Base-by-base conservation (phyloP, 2,797 vertebrate genomes). In the Furcifer pardalis region DNA sequence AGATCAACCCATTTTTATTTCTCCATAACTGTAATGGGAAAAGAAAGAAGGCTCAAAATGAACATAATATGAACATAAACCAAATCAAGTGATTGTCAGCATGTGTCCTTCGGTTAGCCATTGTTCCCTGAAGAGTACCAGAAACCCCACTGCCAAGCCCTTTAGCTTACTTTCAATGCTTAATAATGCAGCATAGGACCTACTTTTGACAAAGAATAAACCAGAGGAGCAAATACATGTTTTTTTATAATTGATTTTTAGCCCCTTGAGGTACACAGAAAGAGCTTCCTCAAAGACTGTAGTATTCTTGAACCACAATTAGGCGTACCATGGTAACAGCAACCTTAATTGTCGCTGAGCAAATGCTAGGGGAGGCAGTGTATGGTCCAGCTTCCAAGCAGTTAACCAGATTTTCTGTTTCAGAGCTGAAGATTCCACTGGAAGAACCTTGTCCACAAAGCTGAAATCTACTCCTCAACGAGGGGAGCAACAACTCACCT, bases 401-500 rank as follows among this genome's bases (percentile, higher is more conserved):
- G 60, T 52, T 35, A 63, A 30, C 5, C 35, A 44, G 56, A 62
- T 44, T 4, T 25, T 44, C 1, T 27, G 25, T 37, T 40, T 5
- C 42, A 37, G 32, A 56, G 32, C 44, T 52, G 9, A 80, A 81
- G 13, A 7, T 30, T 42, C 2, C 56, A 4, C n/a, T 32, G 63
- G 27, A 42, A 75, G 35, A 78, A 60, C 44, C 74, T 7, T 9
- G 44, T 15, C 30, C 30, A 32, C 21, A 60, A 2, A 9, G 62
- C 7, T 32, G 2, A 82, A 84, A 56, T 49, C 8, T 74, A 23
- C 77, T 8, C 32, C 1, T 25, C 73, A 77, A 30, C 0, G 4
- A 21, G 25, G 42, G 7, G 1, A 3, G 23, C 4, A 2, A 27
- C 62, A 7, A 82, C 95, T 91, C 84, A 98, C 98, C 98, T 96